phyloP scores from a whole-genome alignment of 2,888 invertebrate species.

The Neoitamus cyanurus region DNA sequence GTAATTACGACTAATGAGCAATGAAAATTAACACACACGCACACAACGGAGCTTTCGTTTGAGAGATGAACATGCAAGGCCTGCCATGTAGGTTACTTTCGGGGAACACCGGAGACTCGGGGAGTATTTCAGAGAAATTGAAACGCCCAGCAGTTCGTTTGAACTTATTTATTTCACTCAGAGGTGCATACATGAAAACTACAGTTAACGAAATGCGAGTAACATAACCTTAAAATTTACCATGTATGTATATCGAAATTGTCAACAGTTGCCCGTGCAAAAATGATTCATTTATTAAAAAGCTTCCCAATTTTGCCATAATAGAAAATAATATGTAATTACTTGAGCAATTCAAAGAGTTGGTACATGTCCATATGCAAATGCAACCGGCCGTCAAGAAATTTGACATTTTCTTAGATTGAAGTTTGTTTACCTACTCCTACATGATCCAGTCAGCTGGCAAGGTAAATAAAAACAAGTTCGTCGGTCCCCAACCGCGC shows the following conservation, averaged over 20 bases:
- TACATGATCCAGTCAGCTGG: not conserved
- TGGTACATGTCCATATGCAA: not conserved
- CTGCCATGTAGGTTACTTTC: not conserved
- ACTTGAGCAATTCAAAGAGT: not conserved
- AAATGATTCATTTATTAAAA: not conserved
- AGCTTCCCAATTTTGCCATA: not conserved
- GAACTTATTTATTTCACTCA: not conserved
- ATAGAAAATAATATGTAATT: not conserved
- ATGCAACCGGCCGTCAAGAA: not conserved
- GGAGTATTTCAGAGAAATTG: not conserved
- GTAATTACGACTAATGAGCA: slow-evolving; percentile 18
- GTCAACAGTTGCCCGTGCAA: not conserved
- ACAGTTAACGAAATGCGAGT: not conserved
- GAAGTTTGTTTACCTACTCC: not conserved
- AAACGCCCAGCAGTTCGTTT: not conserved
- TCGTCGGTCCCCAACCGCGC: not conserved
- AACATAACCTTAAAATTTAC: slow-evolving; percentile 12
- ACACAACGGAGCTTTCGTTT: not conserved
- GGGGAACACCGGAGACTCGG: not conserved
- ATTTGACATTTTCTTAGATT: not conserved
- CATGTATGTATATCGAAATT: not conserved
- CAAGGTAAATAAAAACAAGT: not conserved
- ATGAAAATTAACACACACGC: not conserved
- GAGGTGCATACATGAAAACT: not conserved
- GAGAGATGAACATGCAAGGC: not conserved